Evolutionary conservation across 1,140 invertebrate genomes (phyloP).

Genomic region (Pseudomyrmex concolor): DNA sequence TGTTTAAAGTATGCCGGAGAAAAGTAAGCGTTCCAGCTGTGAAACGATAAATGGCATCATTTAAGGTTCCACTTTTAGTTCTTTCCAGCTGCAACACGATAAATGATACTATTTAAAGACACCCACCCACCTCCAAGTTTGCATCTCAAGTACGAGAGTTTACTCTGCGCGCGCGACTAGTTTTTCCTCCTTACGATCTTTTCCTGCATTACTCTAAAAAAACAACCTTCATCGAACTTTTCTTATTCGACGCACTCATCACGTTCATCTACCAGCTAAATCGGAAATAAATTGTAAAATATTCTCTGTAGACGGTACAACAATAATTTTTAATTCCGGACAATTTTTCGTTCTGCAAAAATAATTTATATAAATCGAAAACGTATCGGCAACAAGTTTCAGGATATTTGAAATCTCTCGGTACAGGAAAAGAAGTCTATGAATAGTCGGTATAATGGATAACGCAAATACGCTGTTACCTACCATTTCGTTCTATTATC

Average conservation of each 20-base stretch:
- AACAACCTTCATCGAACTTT: constrained; percentile 19
- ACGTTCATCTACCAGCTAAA: neutral
- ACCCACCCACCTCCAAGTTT: constrained; percentile 62
- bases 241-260: neutral
- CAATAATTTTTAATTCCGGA: too few species aligned
- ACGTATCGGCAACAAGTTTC: too few species aligned
- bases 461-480: neutral
- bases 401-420: too few species aligned
- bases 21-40: constrained; percentile 67
- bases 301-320: too few species aligned
- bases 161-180: constrained; percentile 44
- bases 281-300: neutral
- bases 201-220: constrained; percentile 36
- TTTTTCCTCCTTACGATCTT: constrained; percentile 26
- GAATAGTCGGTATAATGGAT: constrained; percentile 9
- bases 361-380: too few species aligned
- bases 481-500: constrained; percentile 26
- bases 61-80: constrained; percentile 72
- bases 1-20: constrained; percentile 65
- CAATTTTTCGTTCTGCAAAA: neutral
- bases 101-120: constrained; percentile 68
- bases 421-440: neutral
- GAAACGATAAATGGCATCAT: constrained; percentile 72
- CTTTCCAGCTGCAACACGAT: constrained; percentile 68
- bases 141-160: constrained; percentile 58